Base-by-base conservation (phyloP, 1,140 invertebrate genomes). In the Drosophila subpulchrella region DNA sequence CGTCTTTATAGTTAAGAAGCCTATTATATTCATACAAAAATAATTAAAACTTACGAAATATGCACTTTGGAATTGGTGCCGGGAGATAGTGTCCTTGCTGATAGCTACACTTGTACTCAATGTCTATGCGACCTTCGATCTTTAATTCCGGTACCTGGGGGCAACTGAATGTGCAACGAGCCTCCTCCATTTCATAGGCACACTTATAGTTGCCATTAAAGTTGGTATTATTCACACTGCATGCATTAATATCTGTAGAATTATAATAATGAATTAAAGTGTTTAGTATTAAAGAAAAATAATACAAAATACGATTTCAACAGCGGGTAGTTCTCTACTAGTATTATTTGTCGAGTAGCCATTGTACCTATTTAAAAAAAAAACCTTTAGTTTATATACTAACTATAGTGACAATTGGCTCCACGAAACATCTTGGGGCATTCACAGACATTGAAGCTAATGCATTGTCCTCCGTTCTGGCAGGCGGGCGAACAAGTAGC, bases 161-260 rank as follows among this genome's bases (percentile, higher is more conserved):
- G 80, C 97, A 98, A 5, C 81, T 93, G 0, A 97, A 90, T 0
- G 84, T 91, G 91, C 97, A 97, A 1, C 93, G 93, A 55, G 95
- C 95, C 32, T 92, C 84, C 13, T 95, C 93, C 11, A 79, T 92
- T 72, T 95, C 93, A 4, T 94, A 95, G 1, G 92, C 93, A 79
- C 96, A 97, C 36, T 94, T 94, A 90, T 95, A 96, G 24, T 94
- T 95, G 4, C 96, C 96, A 89, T 97, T 97, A 88, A 97, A 97
- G 6, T 74, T 61, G 0, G 84, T 80, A 13, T 88, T 91, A 8
- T 79, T 91, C 12, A 92, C 78, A 75, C 90, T 91, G 44, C 90
- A 91, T 13, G 62, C 60, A 1, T 58, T 12, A 17, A 91, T 67
- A 20, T 78, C 88, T 92, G 38, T 4, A 30, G 8, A 41, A 48